A percentile compares a stretch with the other conserved stretches of the same genome.
Conservation (phyloP, 2,113 vertebrate genomes). For the Paramormyrops kingsleyae region DNA sequence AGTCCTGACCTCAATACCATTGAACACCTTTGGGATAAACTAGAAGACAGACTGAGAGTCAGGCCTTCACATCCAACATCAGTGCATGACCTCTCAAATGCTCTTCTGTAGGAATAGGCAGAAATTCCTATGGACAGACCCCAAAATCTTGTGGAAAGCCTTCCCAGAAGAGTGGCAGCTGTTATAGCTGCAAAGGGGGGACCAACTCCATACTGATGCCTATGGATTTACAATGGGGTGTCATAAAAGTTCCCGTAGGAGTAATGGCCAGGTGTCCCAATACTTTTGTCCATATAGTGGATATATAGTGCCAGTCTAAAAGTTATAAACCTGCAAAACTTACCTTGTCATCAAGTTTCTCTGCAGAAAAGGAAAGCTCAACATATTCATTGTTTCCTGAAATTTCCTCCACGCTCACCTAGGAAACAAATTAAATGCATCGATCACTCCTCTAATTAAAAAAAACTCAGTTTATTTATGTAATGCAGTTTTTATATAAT, state of each 20-base stretch:
- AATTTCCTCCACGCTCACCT: constrained; percentile 90
- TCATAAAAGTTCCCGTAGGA: background rate
- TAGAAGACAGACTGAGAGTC: background rate
- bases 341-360: constrained; percentile 92
- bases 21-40: background rate
- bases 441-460: constrained; percentile 8
- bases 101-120: background rate
- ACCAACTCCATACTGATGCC: background rate
- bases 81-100: background rate
- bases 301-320: background rate
- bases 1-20: background rate
- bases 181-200: background rate
- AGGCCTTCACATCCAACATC: background rate
- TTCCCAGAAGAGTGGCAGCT: background rate
- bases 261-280: background rate
- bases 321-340: constrained; percentile 21
- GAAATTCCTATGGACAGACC: background rate
- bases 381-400: constrained; percentile 89
- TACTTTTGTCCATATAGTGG: background rate
- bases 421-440: constrained; percentile 22
- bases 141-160: background rate
- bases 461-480: background rate
- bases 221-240: background rate
- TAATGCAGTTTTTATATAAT: background rate
- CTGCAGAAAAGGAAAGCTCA: constrained; percentile 81